Base-by-base conservation (phyloP, 2,888 invertebrate species). In the Agriopis leucophaearia region DNA sequence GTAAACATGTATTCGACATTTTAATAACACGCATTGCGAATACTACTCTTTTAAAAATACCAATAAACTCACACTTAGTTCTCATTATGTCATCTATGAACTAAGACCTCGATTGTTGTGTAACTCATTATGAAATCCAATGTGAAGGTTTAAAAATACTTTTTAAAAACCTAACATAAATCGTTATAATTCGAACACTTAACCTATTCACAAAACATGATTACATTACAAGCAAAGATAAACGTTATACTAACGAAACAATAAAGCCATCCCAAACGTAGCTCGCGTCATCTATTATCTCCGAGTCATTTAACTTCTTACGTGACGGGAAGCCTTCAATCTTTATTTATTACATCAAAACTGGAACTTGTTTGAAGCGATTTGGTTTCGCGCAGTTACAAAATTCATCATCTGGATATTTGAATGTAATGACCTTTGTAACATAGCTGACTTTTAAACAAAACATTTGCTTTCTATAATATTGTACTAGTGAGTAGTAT, bases 261-360 rank as follows among this genome's bases (percentile, higher is more conserved):
- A 62, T 58, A 48, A 38, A 61, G 40, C 15, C 57, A 58, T 67
- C 67, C 52, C 57, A 27, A 54, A 36, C 40, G 48, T 56, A 51
- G 35, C 40, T 13, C 15, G 58, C 59, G 12, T 45, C 8, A 69
- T 69, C 50, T 55, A 60, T 64, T 57, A 67, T 67, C 52, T 57
- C 35, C 38, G 58, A 67, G 35, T 58, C 57, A 67, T 67, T 66
- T 51, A 57, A 67, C 52, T 42, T 51, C 57, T 45, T 51, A 52
- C 60, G 45, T 13, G 57, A 61, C 61, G 51, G 60, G 66, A 66
- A 62, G 38, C 61, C 27, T 35, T 62, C 60, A 61, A 66, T 66
- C 66, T 66, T 66, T 62, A 66, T 66, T 61, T 62, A 57, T 62
- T 57, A 57, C 61, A 40, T 57, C 51, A 36, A 59, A 58, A 65